Percentiles rank a stretch among this genome's conserved stretches.
These are phyloP conservation scores for Tenthredo mesomela DNA, from an alignment of 2,888 invertebrate genomes.

Conservation along the genomic window DNA sequence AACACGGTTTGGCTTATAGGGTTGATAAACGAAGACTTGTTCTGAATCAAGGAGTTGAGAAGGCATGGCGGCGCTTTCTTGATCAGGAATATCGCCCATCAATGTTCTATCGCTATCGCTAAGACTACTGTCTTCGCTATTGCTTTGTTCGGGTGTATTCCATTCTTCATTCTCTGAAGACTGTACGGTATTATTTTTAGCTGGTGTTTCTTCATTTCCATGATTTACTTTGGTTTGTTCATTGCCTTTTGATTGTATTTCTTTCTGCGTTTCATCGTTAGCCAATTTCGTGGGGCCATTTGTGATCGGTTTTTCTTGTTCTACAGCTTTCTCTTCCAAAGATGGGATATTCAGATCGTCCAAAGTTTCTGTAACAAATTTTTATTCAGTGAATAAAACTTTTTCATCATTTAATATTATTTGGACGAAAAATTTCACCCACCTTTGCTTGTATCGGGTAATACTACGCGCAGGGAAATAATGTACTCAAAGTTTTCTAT, in stretches of 20 bases:
- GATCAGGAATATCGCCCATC: constrained; percentile 81
- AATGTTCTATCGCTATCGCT: constrained; percentile 87
- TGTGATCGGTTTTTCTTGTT: constrained; percentile 59
- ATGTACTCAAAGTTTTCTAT: constrained; percentile 82
- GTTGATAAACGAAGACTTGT: constrained; percentile 47
- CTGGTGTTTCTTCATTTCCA: constrained; percentile 42
- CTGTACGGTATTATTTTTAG: constrained; percentile 49
- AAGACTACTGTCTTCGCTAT: constrained; percentile 88
- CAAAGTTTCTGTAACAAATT: constrained; percentile 75
- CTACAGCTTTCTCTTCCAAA: constrained; percentile 57
- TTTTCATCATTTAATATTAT: neutral
- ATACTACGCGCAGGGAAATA: constrained; percentile 82
- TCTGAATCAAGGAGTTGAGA: constrained; percentile 51
- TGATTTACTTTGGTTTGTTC: constrained; percentile 42
- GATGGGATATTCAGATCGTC: constrained; percentile 80
- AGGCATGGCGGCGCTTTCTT: constrained; percentile 66
- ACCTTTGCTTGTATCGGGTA: constrained; percentile 84
- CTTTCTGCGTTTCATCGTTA: constrained; percentile 64
- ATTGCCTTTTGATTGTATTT: constrained; percentile 14
- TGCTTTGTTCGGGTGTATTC: constrained; percentile 82
- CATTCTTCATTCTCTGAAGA: constrained; percentile 64
- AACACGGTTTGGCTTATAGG: constrained; percentile 57
- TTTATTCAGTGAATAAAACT: constrained; percentile 1
- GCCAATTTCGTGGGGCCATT: constrained; percentile 66
- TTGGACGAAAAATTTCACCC: constrained; percentile 62